Base-by-base conservation (phyloP, 2,113 vertebrate genomes). In the Hydropotes inermis region DNA sequence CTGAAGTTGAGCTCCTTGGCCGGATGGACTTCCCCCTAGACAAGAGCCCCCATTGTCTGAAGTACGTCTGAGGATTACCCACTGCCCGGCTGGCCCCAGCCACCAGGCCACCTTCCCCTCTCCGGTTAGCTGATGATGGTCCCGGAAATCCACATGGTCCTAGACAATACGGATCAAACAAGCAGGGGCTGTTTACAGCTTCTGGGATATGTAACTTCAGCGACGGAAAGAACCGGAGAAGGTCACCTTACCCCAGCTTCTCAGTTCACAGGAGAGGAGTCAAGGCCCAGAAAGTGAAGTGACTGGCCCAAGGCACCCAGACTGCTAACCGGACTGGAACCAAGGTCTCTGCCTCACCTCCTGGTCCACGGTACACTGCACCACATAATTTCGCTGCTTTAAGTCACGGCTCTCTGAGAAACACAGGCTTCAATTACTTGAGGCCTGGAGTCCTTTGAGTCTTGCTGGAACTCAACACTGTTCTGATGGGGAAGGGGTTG, bases 351-450 rank as follows among this genome's bases (percentile, higher is more conserved):
- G 23, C 67, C 88, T 89, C 9, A 33, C 64, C 3, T 25, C 70
- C 95, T 85, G 47, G 54, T 36, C 82, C 93, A 78, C 28, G 79
- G 94, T 88, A 83, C 67, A 43, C 21, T 21, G 15, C 6, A 47
- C 36, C 70, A 83, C 82, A 88, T 96, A 97, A 97, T 98, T 95
- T 95, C 64, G 67, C 76, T 52, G 43, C 85, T 98, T 81, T 92
- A 95, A 98, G 95, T 94, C 94, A 96, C 2, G 55, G 87, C 83
- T 96, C 74, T 88, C 95, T 55, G 54, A 79, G 58, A 94, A 52
- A 39, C 54, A 54, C 14, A 82, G 89, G 58, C 55, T 60, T 81
- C 52, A 92, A 98, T 97, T 94, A 96, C 16, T 87, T 76, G 36
- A 91, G 85, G 92, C 33, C 58, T 79, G 58, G 85, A 74, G 78